Evolutionary conservation across 2,888 invertebrate genomes (phyloP).

Genomic region (Meteorus cinctellus): DNA sequence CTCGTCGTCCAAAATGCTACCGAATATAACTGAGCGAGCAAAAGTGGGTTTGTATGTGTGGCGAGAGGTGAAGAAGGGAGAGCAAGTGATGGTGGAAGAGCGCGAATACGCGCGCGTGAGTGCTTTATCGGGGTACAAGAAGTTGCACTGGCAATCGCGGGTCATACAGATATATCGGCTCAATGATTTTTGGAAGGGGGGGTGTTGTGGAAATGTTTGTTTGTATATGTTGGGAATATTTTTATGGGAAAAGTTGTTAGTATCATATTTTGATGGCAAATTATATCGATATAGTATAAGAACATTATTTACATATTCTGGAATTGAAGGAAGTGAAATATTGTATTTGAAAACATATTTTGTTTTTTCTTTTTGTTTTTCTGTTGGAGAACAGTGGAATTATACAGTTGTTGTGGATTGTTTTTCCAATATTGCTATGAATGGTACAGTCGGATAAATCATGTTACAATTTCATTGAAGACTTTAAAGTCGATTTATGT

Average conservation of each 20-base stretch:
- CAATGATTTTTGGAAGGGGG: constrained; percentile 21
- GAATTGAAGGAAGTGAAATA: too few species aligned
- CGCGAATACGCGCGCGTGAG: constrained; percentile 22
- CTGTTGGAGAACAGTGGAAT: too few species aligned
- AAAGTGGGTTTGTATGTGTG: constrained; percentile 29
- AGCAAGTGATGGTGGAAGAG: constrained; percentile 18
- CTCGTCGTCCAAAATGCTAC: constrained; percentile 34
- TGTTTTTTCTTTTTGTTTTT: too few species aligned
- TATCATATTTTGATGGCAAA: not conserved
- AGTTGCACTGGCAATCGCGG: constrained; percentile 40
- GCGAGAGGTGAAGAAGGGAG: constrained; percentile 7
- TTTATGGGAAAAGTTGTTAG: too few species aligned
- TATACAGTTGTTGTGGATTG: too few species aligned
- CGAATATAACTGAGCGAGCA: constrained; percentile 6
- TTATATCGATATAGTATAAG: too few species aligned
- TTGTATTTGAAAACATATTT: too few species aligned
- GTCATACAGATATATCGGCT: constrained; percentile 19
- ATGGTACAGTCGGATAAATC: too few species aligned
- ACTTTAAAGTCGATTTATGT: too few species aligned
- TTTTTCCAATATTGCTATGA: too few species aligned
- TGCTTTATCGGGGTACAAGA: constrained; percentile 40
- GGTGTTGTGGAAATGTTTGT: constrained; percentile 19
- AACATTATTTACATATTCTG: too few species aligned
- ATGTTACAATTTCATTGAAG: too few species aligned
- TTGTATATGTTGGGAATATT: not conserved